phyloP scores from a whole-genome alignment of 30 jellyfish, hydroid and myxozoan species.

The Aurelia coerulea region DNA sequence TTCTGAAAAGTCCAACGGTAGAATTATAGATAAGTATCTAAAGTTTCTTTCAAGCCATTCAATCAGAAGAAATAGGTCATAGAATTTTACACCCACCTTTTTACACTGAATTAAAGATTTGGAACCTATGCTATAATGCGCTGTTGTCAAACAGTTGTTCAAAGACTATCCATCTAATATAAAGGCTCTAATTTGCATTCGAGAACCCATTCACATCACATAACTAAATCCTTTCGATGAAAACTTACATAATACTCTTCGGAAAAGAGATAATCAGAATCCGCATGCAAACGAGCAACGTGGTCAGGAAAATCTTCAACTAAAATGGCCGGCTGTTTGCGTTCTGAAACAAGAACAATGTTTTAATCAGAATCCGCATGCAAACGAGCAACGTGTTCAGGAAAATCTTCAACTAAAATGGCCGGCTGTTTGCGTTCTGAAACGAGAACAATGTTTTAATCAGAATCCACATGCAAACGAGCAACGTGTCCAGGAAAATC shows the following conservation, averaged over 20 bases:
- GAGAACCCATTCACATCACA: neutral
- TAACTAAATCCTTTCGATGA: too few species aligned
- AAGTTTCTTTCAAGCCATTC: too few species aligned
- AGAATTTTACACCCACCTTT: too few species aligned
- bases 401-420: conserved; percentile 63
- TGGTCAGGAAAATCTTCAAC: conserved; percentile 74
- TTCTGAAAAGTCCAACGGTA: too few species aligned
- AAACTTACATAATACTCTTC: conserved; percentile 87
- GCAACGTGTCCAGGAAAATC: conserved; percentile 77
- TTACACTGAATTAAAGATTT: too few species aligned
- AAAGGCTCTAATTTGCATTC: neutral
- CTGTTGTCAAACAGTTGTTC: too few species aligned
- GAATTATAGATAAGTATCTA: too few species aligned
- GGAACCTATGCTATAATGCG: too few species aligned
- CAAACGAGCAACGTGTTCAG: conserved; percentile 71
- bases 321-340: conserved; percentile 57
- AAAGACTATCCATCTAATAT: neutral
- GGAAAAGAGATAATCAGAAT: conserved; percentile 87
- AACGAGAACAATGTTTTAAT: too few species aligned
- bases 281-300: conserved; percentile 84
- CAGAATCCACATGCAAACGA: conserved; percentile 89
- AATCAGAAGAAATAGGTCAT: too few species aligned
- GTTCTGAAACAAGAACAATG: too few species aligned
- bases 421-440: conserved; percentile 69
- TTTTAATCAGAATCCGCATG: conserved; percentile 95